These are phyloP conservation scores for Sardinella longiceps DNA, from an alignment of 2,797 vertebrate species.

Conservation along the genomic window DNA sequence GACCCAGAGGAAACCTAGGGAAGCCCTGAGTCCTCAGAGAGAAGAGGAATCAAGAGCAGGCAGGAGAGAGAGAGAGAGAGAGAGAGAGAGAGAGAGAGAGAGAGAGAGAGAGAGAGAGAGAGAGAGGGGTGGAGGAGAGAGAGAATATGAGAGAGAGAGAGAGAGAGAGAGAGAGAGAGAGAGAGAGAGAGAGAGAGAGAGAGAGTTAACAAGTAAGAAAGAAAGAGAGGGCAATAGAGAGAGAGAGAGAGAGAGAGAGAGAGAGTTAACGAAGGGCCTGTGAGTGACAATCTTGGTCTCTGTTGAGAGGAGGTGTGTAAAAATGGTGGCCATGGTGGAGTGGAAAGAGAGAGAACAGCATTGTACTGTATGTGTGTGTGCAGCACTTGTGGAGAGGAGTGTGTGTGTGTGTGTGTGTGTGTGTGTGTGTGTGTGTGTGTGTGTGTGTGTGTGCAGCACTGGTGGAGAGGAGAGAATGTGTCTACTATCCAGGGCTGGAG, in stretches of 20 bases:
- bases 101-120: conserved; percentile 29
- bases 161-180: background rate
- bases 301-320: background rate
- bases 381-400: conserved; percentile 12
- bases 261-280: background rate
- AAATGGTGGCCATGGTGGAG: background rate
- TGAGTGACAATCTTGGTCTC: background rate
- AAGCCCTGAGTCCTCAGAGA: conserved; percentile 61
- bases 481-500: too few relatives aligned
- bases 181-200: background rate
- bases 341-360: too few relatives aligned
- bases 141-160: background rate
- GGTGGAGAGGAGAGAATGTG: conserved; percentile 7
- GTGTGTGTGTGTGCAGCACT: too few relatives aligned
- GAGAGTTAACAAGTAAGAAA: background rate
- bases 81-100: background rate
- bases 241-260: background rate
- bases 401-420: too few relatives aligned
- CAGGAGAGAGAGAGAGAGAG: background rate
- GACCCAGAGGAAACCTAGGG: conserved; percentile 64
- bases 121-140: background rate
- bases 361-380: too few relatives aligned
- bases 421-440: background rate
- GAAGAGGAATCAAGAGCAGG: conserved; percentile 14
- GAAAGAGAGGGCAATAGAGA: background rate